Evolutionary conservation across 2,797 vertebrate species (phyloP), one percentile per base, ranked within the genome.

Genomic region (Myotis myotis): DNA sequence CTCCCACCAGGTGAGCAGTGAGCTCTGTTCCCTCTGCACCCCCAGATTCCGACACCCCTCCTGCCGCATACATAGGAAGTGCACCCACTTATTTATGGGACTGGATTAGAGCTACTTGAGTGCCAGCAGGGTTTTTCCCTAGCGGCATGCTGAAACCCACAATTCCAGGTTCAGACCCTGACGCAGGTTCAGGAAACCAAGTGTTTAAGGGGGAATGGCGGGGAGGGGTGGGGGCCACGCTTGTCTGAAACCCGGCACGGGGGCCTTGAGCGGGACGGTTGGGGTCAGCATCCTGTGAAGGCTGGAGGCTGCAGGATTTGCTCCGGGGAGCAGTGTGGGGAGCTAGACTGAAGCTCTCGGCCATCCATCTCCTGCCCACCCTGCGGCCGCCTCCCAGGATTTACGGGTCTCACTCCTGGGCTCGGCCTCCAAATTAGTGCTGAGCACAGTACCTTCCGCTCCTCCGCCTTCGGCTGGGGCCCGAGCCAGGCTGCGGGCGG

Each of bases 341-440:
- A 41, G 44, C 22, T 25, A 49, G 7, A 8, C 12, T 16, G 68
- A 33, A 15, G 28, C 80, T 83, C 84, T 86, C 33, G 38, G 49
- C 81, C 57, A 53, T 62, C 70, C 17, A 25, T 75, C 36, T 82
- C 19, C 75, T 76, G 47, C 92, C 66, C 75, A 23, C 10, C 23
- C 30, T 36, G 22, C 49, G 49, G n/a, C 47, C 53, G 85, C 75
- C 20, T 79, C 47, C 16, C n/a, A 84, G 87, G 53, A 95, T 93
- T 95, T 95, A 96, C 13, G 36, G 75, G 76, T 81, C 82, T 75
- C 62, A 12, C 80, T 88, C 84, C n/a, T 44, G 66, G 82, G 16
- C 79, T 76, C 83, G 91, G 68, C 84, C 95, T 86, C 60, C 30
- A 9, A 53, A 64, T 93, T 86, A 86, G 74, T 87, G 88, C 53